Percentiles rank a stretch among this genome's conserved stretches.
These are phyloP conservation scores for Falcunculus frontatus DNA, from an alignment of 2,113 vertebrate genomes.

Conservation along the genomic window DNA sequence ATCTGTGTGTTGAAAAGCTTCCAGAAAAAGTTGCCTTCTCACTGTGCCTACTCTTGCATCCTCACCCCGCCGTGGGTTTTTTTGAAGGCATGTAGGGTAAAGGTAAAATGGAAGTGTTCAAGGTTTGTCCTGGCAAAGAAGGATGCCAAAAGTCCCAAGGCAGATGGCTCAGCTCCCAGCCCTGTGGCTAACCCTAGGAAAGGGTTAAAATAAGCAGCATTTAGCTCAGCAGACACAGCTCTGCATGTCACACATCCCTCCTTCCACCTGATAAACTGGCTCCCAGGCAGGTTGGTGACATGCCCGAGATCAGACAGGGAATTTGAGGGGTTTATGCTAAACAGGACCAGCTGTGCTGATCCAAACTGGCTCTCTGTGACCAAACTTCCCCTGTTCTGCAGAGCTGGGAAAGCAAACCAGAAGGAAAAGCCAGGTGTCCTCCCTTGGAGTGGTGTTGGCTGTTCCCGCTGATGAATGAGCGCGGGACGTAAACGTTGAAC, in stretches of 20 bases:
- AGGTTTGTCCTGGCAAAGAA: background rate
- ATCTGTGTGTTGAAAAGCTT: background rate
- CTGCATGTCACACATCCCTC: background rate
- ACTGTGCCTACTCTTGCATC: background rate
- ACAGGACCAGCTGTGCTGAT: background rate
- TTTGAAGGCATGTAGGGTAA: rapidly evolving
- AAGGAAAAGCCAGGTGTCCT: background rate
- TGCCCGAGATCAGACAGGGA: background rate
- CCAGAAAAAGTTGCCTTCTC: background rate
- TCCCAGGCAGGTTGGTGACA: background rate
- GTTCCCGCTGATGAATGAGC: conserved; percentile 13
- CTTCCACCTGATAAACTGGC: background rate
- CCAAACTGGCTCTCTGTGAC: background rate
- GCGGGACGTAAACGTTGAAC: background rate
- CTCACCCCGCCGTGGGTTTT: rapidly evolving
- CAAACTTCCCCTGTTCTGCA: background rate
- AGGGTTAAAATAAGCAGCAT: background rate
- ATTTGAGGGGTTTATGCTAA: background rate
- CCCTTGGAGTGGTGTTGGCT: background rate
- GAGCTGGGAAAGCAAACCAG: background rate
- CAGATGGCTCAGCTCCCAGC: background rate
- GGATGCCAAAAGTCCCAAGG: background rate
- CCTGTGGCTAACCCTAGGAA: background rate
- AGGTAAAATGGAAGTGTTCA: background rate
- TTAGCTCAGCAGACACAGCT: background rate